Conservation (phyloP, 2,797 vertebrate species). For the Psittacula derbiana region DNA sequence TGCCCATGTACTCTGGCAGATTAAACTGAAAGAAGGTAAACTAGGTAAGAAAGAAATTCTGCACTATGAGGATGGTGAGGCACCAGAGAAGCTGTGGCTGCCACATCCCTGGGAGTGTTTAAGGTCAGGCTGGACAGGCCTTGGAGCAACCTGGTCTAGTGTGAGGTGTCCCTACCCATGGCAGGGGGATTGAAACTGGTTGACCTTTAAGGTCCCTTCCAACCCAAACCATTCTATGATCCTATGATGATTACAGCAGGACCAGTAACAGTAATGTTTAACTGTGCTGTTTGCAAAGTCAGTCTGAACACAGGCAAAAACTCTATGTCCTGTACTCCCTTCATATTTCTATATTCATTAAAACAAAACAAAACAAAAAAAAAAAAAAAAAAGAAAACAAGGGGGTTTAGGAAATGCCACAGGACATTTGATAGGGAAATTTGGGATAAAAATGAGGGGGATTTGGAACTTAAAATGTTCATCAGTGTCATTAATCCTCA, state of each 20-base stretch:
- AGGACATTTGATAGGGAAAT: not conserved
- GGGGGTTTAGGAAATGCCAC: not conserved
- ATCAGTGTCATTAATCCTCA: not conserved
- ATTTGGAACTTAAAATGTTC: not conserved
- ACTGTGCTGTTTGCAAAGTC: fast-evolving
- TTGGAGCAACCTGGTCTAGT: not conserved
- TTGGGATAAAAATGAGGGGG: not conserved
- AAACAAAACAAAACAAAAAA: not conserved
- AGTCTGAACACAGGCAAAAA: not conserved
- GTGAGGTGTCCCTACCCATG: not conserved
- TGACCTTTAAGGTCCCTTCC: not conserved
- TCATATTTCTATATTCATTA: not conserved
- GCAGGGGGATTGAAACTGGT: not conserved
- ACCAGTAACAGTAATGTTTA: not conserved
- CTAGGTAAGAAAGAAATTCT: not conserved
- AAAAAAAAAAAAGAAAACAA: not conserved
- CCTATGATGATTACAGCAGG: not conserved
- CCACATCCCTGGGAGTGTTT: not conserved
- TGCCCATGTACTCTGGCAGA: not conserved
- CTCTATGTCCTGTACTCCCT: too few relatives aligned
- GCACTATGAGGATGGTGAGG: not conserved
- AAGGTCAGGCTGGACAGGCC: not conserved
- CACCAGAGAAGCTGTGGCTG: not conserved
- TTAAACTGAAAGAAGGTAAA: not conserved
- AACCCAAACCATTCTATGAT: not conserved